Evolutionary conservation across 2,888 invertebrate species (phyloP), one percentile per base, ranked within the genome.

Genomic region (Acleris sparsana): DNA sequence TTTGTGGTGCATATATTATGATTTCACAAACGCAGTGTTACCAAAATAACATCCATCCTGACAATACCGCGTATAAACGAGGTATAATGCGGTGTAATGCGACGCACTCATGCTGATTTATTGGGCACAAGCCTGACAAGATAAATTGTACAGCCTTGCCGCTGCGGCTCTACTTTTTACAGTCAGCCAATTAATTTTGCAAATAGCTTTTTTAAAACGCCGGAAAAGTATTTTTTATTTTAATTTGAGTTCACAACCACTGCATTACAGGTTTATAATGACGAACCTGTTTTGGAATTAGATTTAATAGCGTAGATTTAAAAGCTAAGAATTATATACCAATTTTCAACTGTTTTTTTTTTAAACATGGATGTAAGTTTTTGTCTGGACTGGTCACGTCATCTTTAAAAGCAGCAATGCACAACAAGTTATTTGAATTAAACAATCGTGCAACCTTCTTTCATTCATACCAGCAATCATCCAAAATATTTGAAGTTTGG

Each of bases 51-150:
- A 72, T 56, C 68, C 62, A 68, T 69, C 25, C 43, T 46, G 57
- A 71, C 70, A 71, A 69, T 73, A 74, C 72, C 75, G 68, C 73
- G 72, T 71, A 75, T 75, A 75, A 77, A 75, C 72, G 76, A 73
- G 69, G 75, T 73, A 73, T 74, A 77, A 77, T 78, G 74, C 62
- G 75, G 76, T 73, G 72, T 74, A 74, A 75, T 74, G 73, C 73
- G 73, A 73, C 76, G 72, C 74, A 71, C 71, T 77, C 74, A 74
- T 71, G 69, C 77, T 79, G 78, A 80, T 80, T 78, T 77, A 80
- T 80, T 70, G 75, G 72, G 65, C 72, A 63, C 70, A 68, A 69
- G 72, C 68, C 70, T 73, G 79, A 77, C 78, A 72, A 75, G 75
- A 73, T 76, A 72, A 77, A 80, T 79, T 76, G 75, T 77, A 39